Percentiles rank a stretch among this genome's conserved stretches.
phyloP scores from a whole-genome alignment of 2,113 vertebrate species.

The Pagrus major region DNA sequence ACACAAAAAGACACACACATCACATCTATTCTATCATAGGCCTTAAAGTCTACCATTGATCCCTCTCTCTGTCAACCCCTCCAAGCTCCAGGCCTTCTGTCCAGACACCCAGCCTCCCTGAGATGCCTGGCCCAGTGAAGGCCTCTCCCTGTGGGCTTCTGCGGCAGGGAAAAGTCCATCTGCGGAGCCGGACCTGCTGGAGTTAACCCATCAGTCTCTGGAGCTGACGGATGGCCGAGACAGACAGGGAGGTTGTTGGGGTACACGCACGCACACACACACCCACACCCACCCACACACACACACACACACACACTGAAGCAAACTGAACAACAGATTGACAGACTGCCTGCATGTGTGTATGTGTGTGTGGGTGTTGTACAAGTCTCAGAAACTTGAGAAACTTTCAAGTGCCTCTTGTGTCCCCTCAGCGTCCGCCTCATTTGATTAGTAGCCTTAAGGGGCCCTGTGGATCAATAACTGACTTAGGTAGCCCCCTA shows the following conservation, averaged over 20 bases:
- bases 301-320: conserved; percentile 31
- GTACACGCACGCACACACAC: conserved; percentile 45
- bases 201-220: conserved; percentile 68
- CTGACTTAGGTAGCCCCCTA: conserved; percentile 55
- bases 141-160: conserved; percentile 63
- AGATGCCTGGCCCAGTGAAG: conserved; percentile 36
- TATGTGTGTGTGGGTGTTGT: background rate
- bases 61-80: conserved; percentile 28
- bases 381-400: conserved; percentile 74
- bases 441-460: conserved; percentile 80
- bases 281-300: conserved; percentile 38
- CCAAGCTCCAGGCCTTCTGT: conserved; percentile 56
- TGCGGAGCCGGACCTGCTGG: conserved; percentile 53
- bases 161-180: conserved; percentile 68
- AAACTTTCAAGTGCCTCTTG: conserved; percentile 71
- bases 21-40: conserved; percentile 22
- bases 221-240: conserved; percentile 63
- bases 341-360: conserved; percentile 17
- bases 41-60: conserved; percentile 51
- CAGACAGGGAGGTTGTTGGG: conserved; percentile 40
- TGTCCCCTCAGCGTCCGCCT: conserved; percentile 60
- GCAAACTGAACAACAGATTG: conserved; percentile 55
- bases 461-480: conserved; percentile 79
- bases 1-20: conserved; percentile 1
- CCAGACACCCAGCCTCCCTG: conserved; percentile 58